These are phyloP conservation scores for Pseudochromis fuscus DNA, from an alignment of 2,797 vertebrate species.

Conservation along the genomic window DNA sequence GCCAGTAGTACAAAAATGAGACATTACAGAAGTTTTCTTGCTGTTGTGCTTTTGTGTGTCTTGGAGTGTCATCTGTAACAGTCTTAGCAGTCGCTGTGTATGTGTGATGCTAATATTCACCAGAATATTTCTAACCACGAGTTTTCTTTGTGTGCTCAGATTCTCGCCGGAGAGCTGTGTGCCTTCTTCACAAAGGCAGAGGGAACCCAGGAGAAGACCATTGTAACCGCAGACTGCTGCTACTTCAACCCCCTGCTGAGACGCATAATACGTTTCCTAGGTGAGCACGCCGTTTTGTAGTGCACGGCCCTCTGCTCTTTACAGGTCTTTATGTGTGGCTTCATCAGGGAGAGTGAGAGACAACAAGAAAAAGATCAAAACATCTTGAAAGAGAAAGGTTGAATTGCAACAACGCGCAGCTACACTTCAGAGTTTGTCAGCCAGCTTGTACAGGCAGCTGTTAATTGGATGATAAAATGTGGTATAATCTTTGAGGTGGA, in stretches of 20 bases:
- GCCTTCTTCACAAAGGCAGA: conserved; percentile 86
- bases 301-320: conserved; percentile 6
- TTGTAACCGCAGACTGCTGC: conserved; percentile 90
- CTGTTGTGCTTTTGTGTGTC: background rate
- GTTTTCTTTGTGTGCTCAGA: conserved; percentile 75
- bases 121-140: background rate
- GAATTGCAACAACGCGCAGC: conserved; percentile 29
- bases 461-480: conserved; percentile 57
- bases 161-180: conserved; percentile 88
- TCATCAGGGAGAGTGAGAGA: background rate
- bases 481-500: conserved; percentile 29
- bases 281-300: conserved; percentile 67
- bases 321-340: background rate
- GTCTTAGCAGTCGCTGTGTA: background rate
- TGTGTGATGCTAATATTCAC: background rate
- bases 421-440: conserved; percentile 13
- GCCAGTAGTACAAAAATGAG: no score
- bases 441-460: conserved; percentile 13
- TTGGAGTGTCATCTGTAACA: background rate
- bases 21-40: no score
- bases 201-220: conserved; percentile 86
- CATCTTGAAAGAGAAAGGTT: conserved; percentile 10
- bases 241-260: conserved; percentile 90
- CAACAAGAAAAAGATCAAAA: conserved; percentile 1
- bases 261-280: conserved; percentile 89